Base-by-base conservation (phyloP, 2,888 invertebrate species). In the Ochropleura plecta region DNA sequence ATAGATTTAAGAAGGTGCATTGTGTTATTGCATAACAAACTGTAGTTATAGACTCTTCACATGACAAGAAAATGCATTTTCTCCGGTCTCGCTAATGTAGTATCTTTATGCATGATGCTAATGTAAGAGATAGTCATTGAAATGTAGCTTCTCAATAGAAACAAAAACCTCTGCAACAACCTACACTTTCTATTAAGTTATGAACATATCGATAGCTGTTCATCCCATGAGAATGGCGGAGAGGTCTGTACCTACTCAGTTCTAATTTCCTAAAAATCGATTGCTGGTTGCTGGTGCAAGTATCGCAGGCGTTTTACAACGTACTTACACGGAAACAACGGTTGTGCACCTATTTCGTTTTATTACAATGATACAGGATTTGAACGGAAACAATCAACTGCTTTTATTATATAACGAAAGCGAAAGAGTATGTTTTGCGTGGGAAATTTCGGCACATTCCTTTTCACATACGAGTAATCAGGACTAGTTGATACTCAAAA, bases 191-290 rank as follows among this genome's bases (percentile, higher is more conserved):
- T 49, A 49, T 49, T 46, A 8, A 12, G 63, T 89, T 79, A 82
- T 78, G 85, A 88, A 88, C 83, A 81, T 77, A 67, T 71, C 80
- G 79, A 70, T 85, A 81, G 86, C 81, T 82, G 84, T 84, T 86
- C 80, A 79, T 78, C 83, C 88, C 89, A 90, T 88, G 87, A 89
- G 82, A 87, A 84, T 85, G 70, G 77, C 73, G 68, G 69, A 80
- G 83, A 85, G 70, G 79, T 70, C 69, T 77, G 14, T 30, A 30
- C 30, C 30, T 30, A 30, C 30, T 30, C 30, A 30, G 30, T 53
- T 63, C 59, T 59, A 51, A 70, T 76, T 69, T 64, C 60, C 53
- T 70, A 66, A 48, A 59, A 71, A 72, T 77, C 59, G 49, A 73
- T 88, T 86, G 84, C 86, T 77, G 73, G 72, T 88, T 86, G 84